phyloP scores from a whole-genome alignment of 2,797 vertebrate genomes.

The Crypturellus tataupa region DNA sequence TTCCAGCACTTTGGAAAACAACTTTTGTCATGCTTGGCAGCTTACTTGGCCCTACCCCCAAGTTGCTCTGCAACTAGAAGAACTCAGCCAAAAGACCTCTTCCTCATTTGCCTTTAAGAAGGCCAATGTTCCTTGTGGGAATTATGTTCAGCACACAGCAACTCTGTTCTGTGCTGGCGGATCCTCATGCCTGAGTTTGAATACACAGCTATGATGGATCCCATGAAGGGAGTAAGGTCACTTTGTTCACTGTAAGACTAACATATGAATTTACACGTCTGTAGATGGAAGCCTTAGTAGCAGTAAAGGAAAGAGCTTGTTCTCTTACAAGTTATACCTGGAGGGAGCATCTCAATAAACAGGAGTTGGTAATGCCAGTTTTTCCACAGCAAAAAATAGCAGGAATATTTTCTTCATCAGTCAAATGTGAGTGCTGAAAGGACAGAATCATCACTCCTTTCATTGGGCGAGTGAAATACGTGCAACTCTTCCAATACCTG shows the following conservation, averaged over 20 bases:
- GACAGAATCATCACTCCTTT: neutral
- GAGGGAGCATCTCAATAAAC: neutral
- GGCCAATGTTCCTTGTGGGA: neutral
- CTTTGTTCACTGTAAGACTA: neutral
- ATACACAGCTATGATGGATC: neutral
- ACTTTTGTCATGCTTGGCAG: conserved; percentile 25
- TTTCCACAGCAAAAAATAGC: neutral
- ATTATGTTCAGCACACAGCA: neutral
- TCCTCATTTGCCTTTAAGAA: neutral
- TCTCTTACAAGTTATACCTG: neutral
- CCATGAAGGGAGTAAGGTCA: neutral
- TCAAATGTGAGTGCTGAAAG: neutral
- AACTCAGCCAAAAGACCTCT: neutral
- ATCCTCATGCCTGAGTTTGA: neutral
- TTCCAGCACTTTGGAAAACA: conserved; percentile 21
- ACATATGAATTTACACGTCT: neutral
- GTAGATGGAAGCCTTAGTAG: neutral
- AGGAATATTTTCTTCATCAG: neutral
- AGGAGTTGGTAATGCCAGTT: neutral
- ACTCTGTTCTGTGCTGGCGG: neutral
- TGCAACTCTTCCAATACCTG: neutral
- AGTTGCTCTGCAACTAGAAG: neutral
- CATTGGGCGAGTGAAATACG: neutral
- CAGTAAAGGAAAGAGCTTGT: neutral
- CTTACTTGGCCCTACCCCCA: neutral